These are phyloP conservation scores for Sebastes melanostomus DNA, from an alignment of 2,797 vertebrate genomes.

Conservation along the genomic window DNA sequence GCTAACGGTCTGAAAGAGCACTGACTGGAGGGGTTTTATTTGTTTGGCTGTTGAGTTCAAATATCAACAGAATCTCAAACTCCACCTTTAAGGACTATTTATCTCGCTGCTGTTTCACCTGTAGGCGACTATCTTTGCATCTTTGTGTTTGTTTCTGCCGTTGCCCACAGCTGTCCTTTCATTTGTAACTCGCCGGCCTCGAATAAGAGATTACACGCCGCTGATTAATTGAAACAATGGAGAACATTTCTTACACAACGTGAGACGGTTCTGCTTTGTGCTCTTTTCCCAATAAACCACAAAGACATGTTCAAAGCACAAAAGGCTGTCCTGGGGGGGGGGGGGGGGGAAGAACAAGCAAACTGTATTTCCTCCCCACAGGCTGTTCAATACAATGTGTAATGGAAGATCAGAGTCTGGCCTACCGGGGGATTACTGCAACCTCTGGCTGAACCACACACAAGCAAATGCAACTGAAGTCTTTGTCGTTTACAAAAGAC, in stretches of 20 bases:
- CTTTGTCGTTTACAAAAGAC: slow-evolving; percentile 9
- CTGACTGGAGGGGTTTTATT: background rate
- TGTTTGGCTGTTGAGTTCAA: background rate
- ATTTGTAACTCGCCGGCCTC: slow-evolving; percentile 31
- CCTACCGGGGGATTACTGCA: slow-evolving; percentile 66
- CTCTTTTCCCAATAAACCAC: slow-evolving; percentile 28
- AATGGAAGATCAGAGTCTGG: slow-evolving; percentile 67
- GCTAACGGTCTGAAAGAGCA: background rate
- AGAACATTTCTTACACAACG: slow-evolving; percentile 31
- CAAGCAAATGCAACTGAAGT: slow-evolving; percentile 46
- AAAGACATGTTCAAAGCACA: slow-evolving; percentile 57
- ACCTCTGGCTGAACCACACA: slow-evolving; percentile 64
- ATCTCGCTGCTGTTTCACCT: slow-evolving; percentile 31
- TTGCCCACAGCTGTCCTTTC: slow-evolving; percentile 46
- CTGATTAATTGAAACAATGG: slow-evolving; percentile 63
- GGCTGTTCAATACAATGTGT: slow-evolving; percentile 59
- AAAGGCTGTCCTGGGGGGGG: slow-evolving; percentile 19
- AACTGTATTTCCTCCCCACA: slow-evolving; percentile 58
- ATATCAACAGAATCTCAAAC: background rate
- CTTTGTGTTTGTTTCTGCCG: slow-evolving; percentile 28
- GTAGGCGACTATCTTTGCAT: slow-evolving; percentile 38
- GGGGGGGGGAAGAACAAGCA: background rate
- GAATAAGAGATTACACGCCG: slow-evolving; percentile 51
- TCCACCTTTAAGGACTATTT: background rate
- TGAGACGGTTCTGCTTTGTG: slow-evolving; percentile 52